Evolutionary conservation across 2,113 vertebrate genomes (phyloP).

Genomic region (Pseudolaguvia tuberculata): DNA sequence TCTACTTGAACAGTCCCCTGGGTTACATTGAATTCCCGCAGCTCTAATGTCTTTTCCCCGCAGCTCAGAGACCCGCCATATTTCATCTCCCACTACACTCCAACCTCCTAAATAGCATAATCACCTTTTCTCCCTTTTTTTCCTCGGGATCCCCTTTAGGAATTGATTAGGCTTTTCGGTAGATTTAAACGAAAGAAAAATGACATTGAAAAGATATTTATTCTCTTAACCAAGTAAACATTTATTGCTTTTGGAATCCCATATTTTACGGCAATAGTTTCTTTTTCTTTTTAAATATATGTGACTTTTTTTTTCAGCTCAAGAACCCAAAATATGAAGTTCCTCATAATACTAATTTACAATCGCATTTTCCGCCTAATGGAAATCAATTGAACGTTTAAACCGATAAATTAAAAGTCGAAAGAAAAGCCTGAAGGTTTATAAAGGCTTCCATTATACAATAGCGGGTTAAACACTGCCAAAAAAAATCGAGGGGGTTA

Average conservation of each 20-base stretch:
- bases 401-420: constrained; percentile 24
- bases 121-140: constrained; percentile 53
- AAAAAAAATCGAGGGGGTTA: neutral
- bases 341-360: constrained; percentile 43
- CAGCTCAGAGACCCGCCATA: constrained; percentile 58
- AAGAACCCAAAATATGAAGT: constrained; percentile 23
- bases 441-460: constrained; percentile 24
- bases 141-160: constrained; percentile 55
- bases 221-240: constrained; percentile 42
- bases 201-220: constrained; percentile 36
- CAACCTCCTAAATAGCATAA: constrained; percentile 73
- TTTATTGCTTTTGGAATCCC: constrained; percentile 38
- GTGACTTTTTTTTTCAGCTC: neutral
- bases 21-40: constrained; percentile 69
- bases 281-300: neutral
- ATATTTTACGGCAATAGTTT: constrained; percentile 4
- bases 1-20: constrained; percentile 69
- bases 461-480: neutral
- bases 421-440: constrained; percentile 1
- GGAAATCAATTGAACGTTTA: constrained; percentile 39
- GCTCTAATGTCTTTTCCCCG: constrained; percentile 69
- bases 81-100: constrained; percentile 71
- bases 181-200: constrained; percentile 37
- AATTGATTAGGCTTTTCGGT: constrained; percentile 50
- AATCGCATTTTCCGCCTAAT: constrained; percentile 40